Evolutionary conservation across 2,888 invertebrate species (phyloP), one percentile per base, ranked within the genome.

Genomic region (Ferrisia virgata): DNA sequence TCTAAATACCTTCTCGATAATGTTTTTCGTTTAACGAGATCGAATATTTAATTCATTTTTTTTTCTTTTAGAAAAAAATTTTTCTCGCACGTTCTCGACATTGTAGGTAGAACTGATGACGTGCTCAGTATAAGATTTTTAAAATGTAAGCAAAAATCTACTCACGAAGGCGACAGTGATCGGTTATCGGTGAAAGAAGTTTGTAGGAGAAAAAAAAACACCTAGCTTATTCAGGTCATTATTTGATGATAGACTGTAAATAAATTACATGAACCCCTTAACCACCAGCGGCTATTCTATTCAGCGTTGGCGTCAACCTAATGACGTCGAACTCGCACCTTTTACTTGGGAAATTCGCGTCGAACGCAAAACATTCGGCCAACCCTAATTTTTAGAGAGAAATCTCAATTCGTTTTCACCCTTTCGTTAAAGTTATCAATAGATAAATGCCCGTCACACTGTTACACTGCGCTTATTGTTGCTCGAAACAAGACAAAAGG

Each of bases 301-400:
- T 64, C 58, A 72, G 22, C 72, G 72, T 72, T 33, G 72, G 72
- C 72, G 72, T 72, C 72, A 72, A 72, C 72, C 72, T 33, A 72
- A 33, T 72, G 72, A 72, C 36, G n/a, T 9, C 31, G 36, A 72
- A n/a, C 33, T 72, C 72, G 72, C 72, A 72, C 72, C 72, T 72
- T 72, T 72, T n/a, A 33, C 13, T 47, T 28, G 2, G 72, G n/a
- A 72, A 72, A 33, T 33, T 72, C 33, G 72, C 72, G 72, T 28
- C 58, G 58, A 64, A 64, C 33, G 36, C 72, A 18, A 33, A 72
- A 72, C 33, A 33, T 31, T 72, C 33, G 58, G 33, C 33, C 72
- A 18, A 72, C 72, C 72, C 72, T 72, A 72, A 72, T 72, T 72
- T 72, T 72, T 72, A 18, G 36, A 72, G 33, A n/a, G n/a, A n/a